These are phyloP conservation scores for Sorex fumeus DNA, from an alignment of 2,113 vertebrate genomes.

Conservation along the genomic window DNA sequence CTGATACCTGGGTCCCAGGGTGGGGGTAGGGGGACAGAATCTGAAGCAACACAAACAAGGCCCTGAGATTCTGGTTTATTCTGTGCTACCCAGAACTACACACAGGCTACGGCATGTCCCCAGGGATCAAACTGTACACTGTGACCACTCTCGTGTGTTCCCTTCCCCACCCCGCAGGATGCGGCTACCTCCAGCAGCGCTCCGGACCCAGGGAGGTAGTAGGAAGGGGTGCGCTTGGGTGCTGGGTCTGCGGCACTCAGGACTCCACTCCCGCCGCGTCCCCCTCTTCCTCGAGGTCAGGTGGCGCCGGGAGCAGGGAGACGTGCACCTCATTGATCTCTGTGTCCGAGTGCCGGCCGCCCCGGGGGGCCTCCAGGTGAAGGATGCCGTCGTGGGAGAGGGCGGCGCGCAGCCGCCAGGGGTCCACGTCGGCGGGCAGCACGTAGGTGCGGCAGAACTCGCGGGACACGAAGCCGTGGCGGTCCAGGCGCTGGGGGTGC, in stretches of 20 bases:
- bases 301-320: conserved; percentile 81
- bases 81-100: conserved; percentile 68
- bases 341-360: conserved; percentile 87
- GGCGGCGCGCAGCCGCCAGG: conserved; percentile 89
- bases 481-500: conserved; percentile 91
- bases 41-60: conserved; percentile 69
- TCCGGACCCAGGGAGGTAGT: neutral
- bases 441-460: conserved; percentile 94
- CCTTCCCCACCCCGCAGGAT: conserved; percentile 13
- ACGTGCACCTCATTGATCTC: conserved; percentile 89
- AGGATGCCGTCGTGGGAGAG: conserved; percentile 93
- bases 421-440: conserved; percentile 92
- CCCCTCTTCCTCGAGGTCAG: conserved; percentile 75
- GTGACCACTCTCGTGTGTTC: neutral
- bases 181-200: conserved; percentile 64
- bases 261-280: conserved; percentile 71
- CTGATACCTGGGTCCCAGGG: too few species aligned
- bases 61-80: conserved; percentile 82
- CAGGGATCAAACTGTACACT: conserved; percentile 71
- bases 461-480: conserved; percentile 92
- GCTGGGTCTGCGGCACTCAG: conserved; percentile 72
- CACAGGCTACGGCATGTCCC: conserved; percentile 72
- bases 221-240: conserved; percentile 46
- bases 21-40: conserved; percentile 27
- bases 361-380: conserved; percentile 90